Conservation (phyloP, 1,140 invertebrate genomes). For the Philaenus spumarius region DNA sequence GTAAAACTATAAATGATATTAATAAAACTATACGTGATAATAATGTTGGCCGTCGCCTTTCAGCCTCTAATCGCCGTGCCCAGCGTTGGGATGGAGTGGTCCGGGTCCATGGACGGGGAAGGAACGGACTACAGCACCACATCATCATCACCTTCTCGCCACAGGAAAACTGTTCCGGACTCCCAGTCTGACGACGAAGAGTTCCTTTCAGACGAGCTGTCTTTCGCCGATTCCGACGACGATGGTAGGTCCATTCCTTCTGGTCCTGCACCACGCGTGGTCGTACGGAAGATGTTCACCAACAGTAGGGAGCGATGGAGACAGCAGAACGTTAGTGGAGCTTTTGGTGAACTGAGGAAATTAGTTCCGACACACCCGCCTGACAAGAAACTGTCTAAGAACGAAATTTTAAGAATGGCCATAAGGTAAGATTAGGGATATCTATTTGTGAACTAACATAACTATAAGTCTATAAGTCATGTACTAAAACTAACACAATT, state of each 20-base stretch:
- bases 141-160: not conserved
- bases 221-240: constrained; percentile 11
- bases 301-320: constrained; percentile 91
- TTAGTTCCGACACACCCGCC: constrained; percentile 93
- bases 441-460: too few species aligned
- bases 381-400: constrained; percentile 95
- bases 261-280: not conserved
- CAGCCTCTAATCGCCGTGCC: constrained; percentile 2
- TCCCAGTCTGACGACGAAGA: constrained; percentile 6
- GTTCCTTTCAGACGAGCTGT: constrained; percentile 1
- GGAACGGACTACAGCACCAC: not conserved
- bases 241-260: not conserved
- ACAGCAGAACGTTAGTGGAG: constrained; percentile 92
- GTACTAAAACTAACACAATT: too few species aligned
- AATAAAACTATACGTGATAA: too few species aligned
- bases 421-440: constrained; percentile 71
- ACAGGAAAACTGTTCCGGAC: not conserved
- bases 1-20: too few species aligned
- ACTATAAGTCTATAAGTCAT: too few species aligned
- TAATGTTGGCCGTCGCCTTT: too few species aligned
- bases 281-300: constrained; percentile 78
- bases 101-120: not conserved
- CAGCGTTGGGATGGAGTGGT: not conserved
- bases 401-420: constrained; percentile 89
- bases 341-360: constrained; percentile 84